phyloP scores from a whole-genome alignment of 2,797 vertebrate species.

The Lophotriccus pileatus region DNA sequence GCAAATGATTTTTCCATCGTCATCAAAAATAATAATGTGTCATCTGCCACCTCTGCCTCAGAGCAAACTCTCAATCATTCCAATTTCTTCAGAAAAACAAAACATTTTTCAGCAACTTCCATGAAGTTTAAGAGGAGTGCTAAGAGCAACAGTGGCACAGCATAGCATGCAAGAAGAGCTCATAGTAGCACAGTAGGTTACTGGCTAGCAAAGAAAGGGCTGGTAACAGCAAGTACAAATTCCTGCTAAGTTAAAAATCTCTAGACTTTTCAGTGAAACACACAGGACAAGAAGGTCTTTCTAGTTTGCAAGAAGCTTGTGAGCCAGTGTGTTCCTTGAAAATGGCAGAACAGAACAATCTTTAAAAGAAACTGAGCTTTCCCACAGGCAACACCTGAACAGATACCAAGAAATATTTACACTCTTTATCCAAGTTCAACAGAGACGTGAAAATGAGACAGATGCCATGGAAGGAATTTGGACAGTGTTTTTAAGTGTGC shows the following conservation, averaged over 20 bases:
- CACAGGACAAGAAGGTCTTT: background rate
- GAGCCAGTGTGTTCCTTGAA: background rate
- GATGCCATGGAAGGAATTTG: background rate
- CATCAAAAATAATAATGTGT: background rate
- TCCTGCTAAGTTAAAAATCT: background rate
- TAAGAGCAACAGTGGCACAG: background rate
- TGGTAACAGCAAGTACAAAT: background rate
- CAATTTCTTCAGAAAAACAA: background rate
- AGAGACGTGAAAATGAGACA: background rate
- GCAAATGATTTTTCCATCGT: background rate
- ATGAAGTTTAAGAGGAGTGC: background rate
- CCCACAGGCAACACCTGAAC: background rate
- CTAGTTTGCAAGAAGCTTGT: background rate
- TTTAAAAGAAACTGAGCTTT: background rate
- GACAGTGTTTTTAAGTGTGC: background rate
- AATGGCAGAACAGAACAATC: background rate
- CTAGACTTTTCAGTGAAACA: background rate
- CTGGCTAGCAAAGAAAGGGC: background rate
- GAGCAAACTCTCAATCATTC: background rate
- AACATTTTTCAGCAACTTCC: background rate
- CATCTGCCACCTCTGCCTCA: background rate
- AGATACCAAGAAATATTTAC: background rate
- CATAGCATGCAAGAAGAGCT: background rate
- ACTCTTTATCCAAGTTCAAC: background rate
- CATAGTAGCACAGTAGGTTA: background rate